A percentile compares a stretch with the other conserved stretches of the same genome.
These are phyloP conservation scores for Orthosia gracilis DNA, from an alignment of 2,888 invertebrate species.

Conservation along the genomic window DNA sequence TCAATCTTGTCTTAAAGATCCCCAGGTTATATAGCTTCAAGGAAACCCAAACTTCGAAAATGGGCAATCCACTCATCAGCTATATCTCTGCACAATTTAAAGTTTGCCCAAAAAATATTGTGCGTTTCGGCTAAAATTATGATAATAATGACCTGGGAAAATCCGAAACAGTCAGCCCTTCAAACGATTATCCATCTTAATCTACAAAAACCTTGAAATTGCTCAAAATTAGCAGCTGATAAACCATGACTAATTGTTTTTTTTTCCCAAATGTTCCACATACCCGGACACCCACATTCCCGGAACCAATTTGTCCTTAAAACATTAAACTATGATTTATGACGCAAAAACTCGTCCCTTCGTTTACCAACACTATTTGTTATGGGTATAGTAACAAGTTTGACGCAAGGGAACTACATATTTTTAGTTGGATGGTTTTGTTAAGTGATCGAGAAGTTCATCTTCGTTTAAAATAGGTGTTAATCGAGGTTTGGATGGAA, in stretches of 20 bases:
- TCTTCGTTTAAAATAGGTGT: conserved; percentile 48
- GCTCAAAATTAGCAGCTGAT: conserved; percentile 43
- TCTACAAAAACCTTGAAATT: conserved; percentile 23
- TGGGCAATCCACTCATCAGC: too few species aligned
- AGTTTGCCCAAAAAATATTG: too few species aligned
- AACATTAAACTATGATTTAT: conserved; percentile 64
- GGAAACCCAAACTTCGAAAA: too few species aligned
- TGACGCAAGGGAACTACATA: conserved; percentile 27
- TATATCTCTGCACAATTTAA: too few species aligned
- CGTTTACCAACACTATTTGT: conserved; percentile 32
- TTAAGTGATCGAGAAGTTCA: conserved; percentile 55
- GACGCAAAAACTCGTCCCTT: conserved; percentile 64
- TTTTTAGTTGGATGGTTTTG: conserved; percentile 50
- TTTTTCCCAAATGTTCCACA: conserved; percentile 27
- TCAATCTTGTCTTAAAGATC: too few species aligned
- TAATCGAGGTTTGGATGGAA: conserved; percentile 31
- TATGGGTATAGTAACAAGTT: conserved; percentile 22
- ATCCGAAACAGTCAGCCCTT: background rate
- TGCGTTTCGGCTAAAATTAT: too few species aligned
- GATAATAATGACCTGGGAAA: too few species aligned
- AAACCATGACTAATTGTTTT: conserved; percentile 18
- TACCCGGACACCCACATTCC: conserved; percentile 56
- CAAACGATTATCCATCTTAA: too few species aligned
- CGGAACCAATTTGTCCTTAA: conserved; percentile 71
- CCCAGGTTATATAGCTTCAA: too few species aligned